Conservation (phyloP, 2,797 vertebrate genomes). For the Antennarius maculatus region DNA sequence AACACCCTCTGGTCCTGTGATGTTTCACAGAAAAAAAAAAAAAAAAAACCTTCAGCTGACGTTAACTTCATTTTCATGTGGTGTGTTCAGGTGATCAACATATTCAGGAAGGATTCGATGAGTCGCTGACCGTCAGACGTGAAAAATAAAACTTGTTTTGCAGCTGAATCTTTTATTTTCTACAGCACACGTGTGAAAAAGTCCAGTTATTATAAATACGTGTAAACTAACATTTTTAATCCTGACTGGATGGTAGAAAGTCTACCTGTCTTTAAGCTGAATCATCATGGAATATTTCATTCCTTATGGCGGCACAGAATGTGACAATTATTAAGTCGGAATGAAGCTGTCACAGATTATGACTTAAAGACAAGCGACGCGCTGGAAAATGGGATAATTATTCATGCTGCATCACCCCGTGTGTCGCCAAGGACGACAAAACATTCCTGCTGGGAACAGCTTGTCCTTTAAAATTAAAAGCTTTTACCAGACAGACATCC, state of each 20-base stretch:
- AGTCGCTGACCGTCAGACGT: too few relatives aligned
- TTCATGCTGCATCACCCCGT: slow-evolving; percentile 25
- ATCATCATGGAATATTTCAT: slow-evolving; percentile 13
- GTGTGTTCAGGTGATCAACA: too few relatives aligned
- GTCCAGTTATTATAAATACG: too few relatives aligned
- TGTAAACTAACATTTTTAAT: too few relatives aligned
- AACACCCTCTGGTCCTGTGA: slow-evolving; percentile 22
- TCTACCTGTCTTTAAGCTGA: neutral
- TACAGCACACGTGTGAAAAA: too few relatives aligned
- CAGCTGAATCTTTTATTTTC: neutral
- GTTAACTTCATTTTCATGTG: too few relatives aligned
- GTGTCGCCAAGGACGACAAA: slow-evolving; percentile 11
- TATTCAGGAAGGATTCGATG: too few relatives aligned
- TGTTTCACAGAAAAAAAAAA: neutral
- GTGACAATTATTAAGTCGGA: slow-evolving; percentile 28
- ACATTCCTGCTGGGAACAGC: neutral
- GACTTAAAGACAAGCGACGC: slow-evolving; percentile 51
- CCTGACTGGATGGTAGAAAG: neutral
- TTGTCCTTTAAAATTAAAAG: neutral
- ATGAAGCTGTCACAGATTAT: slow-evolving; percentile 55
- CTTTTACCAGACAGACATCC: neutral
- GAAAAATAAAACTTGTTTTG: too few relatives aligned
- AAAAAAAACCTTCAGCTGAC: too few relatives aligned
- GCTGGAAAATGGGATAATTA: slow-evolving; percentile 39
- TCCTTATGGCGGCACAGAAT: slow-evolving; percentile 2